Evolutionary conservation across 2,888 invertebrate genomes (phyloP).

Genomic region (Formica aserva): DNA sequence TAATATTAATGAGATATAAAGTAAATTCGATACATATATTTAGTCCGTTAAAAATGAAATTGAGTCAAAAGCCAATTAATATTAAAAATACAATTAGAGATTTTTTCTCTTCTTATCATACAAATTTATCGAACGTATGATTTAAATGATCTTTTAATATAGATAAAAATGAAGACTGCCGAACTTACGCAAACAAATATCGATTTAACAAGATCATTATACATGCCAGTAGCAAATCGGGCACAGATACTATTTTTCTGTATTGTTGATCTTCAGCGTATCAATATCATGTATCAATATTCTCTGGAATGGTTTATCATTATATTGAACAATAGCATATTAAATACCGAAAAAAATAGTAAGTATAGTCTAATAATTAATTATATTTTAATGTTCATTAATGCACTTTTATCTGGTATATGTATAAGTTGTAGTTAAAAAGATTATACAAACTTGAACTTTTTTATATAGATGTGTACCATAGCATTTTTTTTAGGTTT

Average conservation of each 20-base stretch:
- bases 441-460: background rate
- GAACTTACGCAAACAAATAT: slow-evolving; percentile 94
- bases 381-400: background rate
- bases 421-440: background rate
- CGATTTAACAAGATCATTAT: slow-evolving; percentile 92
- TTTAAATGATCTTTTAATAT: slow-evolving; percentile 18
- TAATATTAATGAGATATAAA: background rate
- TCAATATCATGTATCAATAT: slow-evolving; percentile 98
- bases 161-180: slow-evolving; percentile 93
- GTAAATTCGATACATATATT: background rate
- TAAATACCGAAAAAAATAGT: slow-evolving; percentile 90
- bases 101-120: background rate
- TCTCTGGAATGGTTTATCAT: slow-evolving; percentile 96
- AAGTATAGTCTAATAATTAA: slow-evolving; percentile 65
- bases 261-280: slow-evolving; percentile 92
- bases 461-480: background rate
- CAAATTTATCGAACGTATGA: slow-evolving; percentile 46
- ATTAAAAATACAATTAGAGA: background rate
- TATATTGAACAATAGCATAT: slow-evolving; percentile 92
- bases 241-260: slow-evolving; percentile 96
- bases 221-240: slow-evolving; percentile 94
- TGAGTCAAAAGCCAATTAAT: background rate
- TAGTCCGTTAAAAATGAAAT: background rate
- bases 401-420: background rate
- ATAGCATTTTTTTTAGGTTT: background rate